A percentile compares a stretch with the other conserved stretches of the same genome.
Evolutionary conservation across 2,888 invertebrate species (phyloP).

Genomic region (Nipponacmea schrenckii): DNA sequence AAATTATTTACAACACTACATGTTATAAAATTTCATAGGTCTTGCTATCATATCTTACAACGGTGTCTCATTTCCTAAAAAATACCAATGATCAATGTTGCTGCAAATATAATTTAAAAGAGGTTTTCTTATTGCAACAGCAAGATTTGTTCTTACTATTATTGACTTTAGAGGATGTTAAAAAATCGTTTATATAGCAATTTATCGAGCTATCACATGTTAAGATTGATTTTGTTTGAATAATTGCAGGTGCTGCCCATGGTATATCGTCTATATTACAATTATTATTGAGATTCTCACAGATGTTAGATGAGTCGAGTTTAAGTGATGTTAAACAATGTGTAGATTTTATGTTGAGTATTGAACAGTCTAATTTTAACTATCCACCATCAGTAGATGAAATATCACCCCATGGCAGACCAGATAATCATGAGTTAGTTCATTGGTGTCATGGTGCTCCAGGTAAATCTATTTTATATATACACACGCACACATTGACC

Average conservation of each 20-base stretch:
- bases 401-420: slow-evolving; percentile 65
- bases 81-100: no score
- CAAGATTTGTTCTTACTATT: no score
- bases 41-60: no score
- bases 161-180: neutral
- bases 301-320: slow-evolving; percentile 73
- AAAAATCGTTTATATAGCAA: neutral
- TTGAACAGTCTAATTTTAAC: slow-evolving; percentile 80
- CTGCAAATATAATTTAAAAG: no score
- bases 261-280: slow-evolving; percentile 78
- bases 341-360: slow-evolving; percentile 76
- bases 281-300: slow-evolving; percentile 74
- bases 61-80: no score
- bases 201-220: neutral
- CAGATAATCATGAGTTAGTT: slow-evolving; percentile 76
- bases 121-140: no score
- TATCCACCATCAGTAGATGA: slow-evolving; percentile 83
- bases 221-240: neutral
- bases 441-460: slow-evolving; percentile 94
- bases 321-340: slow-evolving; percentile 74
- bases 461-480: slow-evolving; percentile 66
- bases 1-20: no score
- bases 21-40: no score
- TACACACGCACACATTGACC: neutral
- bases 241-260: slow-evolving; percentile 70